Evolutionary conservation across 2,113 vertebrate genomes (phyloP), one percentile per base, ranked within the genome.

Genomic region (Arvicanthis niloticus): DNA sequence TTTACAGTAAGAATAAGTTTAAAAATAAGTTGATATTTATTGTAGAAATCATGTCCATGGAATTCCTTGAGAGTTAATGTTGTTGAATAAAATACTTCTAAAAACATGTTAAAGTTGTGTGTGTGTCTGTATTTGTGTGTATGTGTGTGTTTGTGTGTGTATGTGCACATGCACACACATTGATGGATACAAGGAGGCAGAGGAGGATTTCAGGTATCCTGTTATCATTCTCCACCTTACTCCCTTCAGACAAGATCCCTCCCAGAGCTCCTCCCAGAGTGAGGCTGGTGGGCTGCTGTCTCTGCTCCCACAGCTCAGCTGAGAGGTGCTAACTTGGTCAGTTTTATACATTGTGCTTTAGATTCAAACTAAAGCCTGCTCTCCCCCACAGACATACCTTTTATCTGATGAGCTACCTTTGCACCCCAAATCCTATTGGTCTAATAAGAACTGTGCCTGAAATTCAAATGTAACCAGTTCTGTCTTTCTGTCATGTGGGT

Each of bases 371-470:
- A 58, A 84, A 29, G 21, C 6, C 53, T 40, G n/a, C 78, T n/a
- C 56, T n/a, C 56, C 22, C n/a, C 7, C 21, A 84, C n/a, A 62
- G 56, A 24, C 22, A 16, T 26, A 24, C 16, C 80, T 60, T 40
- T 82, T 60, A n/a, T n/a, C 37, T 15, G 37, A 26, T 7, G 56
- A 60, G n/a, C 56, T 62, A 42, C 48, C 29, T 67, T 16, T 34
- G 81, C 29, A 67, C 60, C 9, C 42, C 19, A 48, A 37, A 86
- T 8, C 62, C 11, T 68, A 12, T 22, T 13, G 4, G 15, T 53
- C 42, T 56, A 60, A 12, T 48, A 68, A 92, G 80, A 95, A 75
- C 53, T 78, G 48, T 51, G 42, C 70, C 45, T 96, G 85, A 95
- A 91, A 48, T 87, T 87, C n/a, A 91, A 77, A 56, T 60, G 91